Evolutionary conservation across 2,888 invertebrate genomes (phyloP).

Genomic region (Drosophila paramelanica): DNA sequence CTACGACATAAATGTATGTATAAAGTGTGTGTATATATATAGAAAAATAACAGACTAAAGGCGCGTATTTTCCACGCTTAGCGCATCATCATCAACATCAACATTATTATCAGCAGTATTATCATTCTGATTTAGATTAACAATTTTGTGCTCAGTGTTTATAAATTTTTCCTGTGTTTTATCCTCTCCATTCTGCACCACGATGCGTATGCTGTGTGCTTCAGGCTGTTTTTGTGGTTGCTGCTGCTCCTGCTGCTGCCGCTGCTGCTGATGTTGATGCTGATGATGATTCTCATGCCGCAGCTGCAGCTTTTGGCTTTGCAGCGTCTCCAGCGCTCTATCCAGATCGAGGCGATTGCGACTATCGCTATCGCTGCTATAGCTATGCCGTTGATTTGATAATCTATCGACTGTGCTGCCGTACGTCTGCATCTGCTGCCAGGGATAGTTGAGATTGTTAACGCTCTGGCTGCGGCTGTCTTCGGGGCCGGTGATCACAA

Average conservation of each 20-base stretch:
- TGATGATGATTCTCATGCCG: constrained; percentile 48
- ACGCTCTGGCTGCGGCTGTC: constrained; percentile 70
- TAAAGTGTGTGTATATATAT: not conserved
- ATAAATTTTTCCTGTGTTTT: constrained; percentile 3
- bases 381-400: constrained; percentile 56
- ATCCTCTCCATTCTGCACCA: constrained; percentile 54
- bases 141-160: constrained; percentile 21
- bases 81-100: constrained; percentile 76
- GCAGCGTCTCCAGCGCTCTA: constrained; percentile 63
- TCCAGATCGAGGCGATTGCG: constrained; percentile 72
- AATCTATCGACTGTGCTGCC: constrained; percentile 23
- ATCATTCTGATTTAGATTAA: constrained; percentile 34
- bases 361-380: constrained; percentile 68
- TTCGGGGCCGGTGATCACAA: constrained; percentile 76
- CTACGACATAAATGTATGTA: constrained; percentile 16
- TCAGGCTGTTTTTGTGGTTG: not conserved
- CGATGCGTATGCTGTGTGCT: constrained; percentile 33
- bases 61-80: constrained; percentile 84
- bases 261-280: constrained; percentile 23
- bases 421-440: constrained; percentile 50
- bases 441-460: constrained; percentile 65
- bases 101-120: constrained; percentile 6
- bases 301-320: constrained; percentile 57
- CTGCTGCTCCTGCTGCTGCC: constrained; percentile 11
- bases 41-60: constrained; percentile 67